A percentile compares a stretch with the other conserved stretches of the same genome.
Conservation (phyloP, 2,113 vertebrate species). For the Brachionichthys hirsutus region DNA sequence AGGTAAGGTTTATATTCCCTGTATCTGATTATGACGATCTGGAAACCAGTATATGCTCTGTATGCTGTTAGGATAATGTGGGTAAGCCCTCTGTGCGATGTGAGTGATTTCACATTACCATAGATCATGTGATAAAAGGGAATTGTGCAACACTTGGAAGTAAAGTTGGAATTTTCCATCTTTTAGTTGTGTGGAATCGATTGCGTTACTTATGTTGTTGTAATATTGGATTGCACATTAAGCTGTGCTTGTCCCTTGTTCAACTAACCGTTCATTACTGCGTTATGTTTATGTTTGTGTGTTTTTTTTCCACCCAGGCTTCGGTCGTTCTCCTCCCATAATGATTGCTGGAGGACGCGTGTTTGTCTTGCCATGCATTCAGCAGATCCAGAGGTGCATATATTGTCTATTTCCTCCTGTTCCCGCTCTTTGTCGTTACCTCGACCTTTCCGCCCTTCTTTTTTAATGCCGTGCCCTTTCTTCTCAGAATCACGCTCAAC, state of each 20-base stretch:
- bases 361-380: conserved; percentile 89
- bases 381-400: conserved; percentile 86
- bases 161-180: conserved; percentile 12
- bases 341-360: conserved; percentile 92
- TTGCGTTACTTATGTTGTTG: background rate
- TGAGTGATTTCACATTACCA: conserved; percentile 9
- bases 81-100: background rate
- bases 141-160: conserved; percentile 20
- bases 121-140: conserved; percentile 13
- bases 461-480: conserved; percentile 1
- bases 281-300: conserved; percentile 18
- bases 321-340: conserved; percentile 85
- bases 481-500: conserved; percentile 87
- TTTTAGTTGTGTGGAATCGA: background rate
- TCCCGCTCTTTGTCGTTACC: background rate
- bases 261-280: background rate
- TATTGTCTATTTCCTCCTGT: too few relatives aligned
- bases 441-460: background rate
- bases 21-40: too few relatives aligned
- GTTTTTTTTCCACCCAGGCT: conserved; percentile 73
- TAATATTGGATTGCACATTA: background rate
- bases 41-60: too few relatives aligned
- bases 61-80: background rate
- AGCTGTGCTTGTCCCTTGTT: background rate
- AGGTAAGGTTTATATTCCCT: conserved; percentile 73